Conservation (phyloP, 2,797 vertebrate genomes). For the Tenualosa ilisha region DNA sequence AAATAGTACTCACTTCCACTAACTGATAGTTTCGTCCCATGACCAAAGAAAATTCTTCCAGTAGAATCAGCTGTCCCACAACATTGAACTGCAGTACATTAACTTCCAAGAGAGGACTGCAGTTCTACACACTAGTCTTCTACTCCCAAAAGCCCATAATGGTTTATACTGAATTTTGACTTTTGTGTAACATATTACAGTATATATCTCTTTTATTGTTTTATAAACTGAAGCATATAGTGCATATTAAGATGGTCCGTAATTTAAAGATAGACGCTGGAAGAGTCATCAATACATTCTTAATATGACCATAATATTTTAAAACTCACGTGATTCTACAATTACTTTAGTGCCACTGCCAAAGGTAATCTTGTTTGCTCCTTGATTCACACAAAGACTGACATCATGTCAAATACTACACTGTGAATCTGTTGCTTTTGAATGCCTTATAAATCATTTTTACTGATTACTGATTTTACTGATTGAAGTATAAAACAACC, state of each 20-base stretch:
- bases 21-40: conserved; percentile 38
- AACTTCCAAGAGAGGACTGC: neutral
- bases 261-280: no score
- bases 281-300: neutral
- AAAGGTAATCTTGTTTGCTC: neutral
- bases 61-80: conserved; percentile 9
- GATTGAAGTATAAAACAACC: no score
- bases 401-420: neutral
- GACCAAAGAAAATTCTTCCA: conserved; percentile 38
- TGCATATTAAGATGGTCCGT: no score
- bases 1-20: conserved; percentile 40
- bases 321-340: conserved; percentile 8
- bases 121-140: neutral
- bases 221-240: no score
- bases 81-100: neutral
- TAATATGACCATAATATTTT: neutral
- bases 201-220: no score
- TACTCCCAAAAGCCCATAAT: neutral
- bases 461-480: no score
- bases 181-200: neutral
- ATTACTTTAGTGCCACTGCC: conserved; percentile 18
- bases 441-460: no score
- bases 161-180: neutral
- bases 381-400: conserved; percentile 3
- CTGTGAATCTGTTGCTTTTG: neutral